Conservation (phyloP, 1,140 invertebrate genomes). For the Aplysia californica region DNA sequence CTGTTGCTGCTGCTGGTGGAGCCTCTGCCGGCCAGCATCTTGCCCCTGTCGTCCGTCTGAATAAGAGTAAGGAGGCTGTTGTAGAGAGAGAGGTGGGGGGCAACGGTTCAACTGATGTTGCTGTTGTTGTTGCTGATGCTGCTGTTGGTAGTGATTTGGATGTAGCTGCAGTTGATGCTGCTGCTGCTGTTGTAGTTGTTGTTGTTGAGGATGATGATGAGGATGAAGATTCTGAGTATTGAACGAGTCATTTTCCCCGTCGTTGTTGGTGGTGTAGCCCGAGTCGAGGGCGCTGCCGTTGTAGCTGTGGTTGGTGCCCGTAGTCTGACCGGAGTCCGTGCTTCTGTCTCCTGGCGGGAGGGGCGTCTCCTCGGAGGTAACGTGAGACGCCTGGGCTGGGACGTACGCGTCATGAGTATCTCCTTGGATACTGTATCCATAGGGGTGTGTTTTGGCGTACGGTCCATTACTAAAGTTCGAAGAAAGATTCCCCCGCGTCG, state of each 20-base stretch:
- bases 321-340: conserved; percentile 29
- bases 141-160: conserved; percentile 3
- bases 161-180: conserved; percentile 7
- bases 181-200: conserved; percentile 3
- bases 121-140: background rate
- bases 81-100: background rate
- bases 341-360: conserved; percentile 11
- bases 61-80: too few species aligned
- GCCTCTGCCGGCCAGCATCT: too few species aligned
- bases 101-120: background rate
- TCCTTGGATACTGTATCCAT: too few species aligned
- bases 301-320: conserved; percentile 31
- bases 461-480: background rate
- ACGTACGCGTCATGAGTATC: background rate
- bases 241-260: conserved; percentile 33
- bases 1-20: background rate
- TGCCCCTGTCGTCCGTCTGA: too few species aligned
- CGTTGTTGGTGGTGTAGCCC: conserved; percentile 43
- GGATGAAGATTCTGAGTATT: background rate
- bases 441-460: too few species aligned
- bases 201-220: conserved; percentile 14
- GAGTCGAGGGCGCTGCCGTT: conserved; percentile 37
- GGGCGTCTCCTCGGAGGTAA: conserved; percentile 7
- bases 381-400: too few species aligned
- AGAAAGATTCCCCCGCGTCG: background rate